Evolutionary conservation across 2,113 vertebrate species (phyloP).

Genomic region (Sturnus vulgaris): DNA sequence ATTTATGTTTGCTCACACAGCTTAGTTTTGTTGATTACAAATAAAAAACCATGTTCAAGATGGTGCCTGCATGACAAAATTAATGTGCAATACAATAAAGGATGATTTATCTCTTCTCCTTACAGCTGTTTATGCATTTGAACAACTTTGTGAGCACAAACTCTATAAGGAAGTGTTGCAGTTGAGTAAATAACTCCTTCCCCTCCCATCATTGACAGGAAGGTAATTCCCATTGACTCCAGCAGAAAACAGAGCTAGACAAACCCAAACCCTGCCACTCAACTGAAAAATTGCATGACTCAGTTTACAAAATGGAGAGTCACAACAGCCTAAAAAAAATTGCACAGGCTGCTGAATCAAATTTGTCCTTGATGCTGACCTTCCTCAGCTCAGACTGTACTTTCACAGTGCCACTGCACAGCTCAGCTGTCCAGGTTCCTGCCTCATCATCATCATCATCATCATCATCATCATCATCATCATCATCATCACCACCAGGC

Average conservation of each 20-base stretch:
- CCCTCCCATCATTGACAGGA: background rate
- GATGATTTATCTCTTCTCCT: background rate
- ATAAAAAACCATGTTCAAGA: background rate
- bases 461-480: background rate
- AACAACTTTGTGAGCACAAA: background rate
- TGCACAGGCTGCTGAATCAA: background rate
- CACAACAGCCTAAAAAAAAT: background rate
- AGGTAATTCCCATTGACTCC: background rate
- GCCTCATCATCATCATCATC: background rate
- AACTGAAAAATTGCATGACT: background rate
- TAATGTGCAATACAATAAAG: background rate
- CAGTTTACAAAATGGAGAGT: background rate
- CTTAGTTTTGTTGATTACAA: background rate
- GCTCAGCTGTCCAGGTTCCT: background rate
- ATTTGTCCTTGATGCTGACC: background rate
- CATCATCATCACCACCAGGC: background rate
- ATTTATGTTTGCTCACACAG: background rate
- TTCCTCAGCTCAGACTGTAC: background rate
- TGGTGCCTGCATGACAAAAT: background rate
- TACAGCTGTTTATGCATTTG: background rate
- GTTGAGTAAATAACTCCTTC: background rate
- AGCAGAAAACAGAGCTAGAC: background rate
- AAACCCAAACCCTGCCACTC: background rate
- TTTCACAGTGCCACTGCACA: background rate
- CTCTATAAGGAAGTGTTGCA: background rate